A percentile compares a stretch with the other conserved stretches of the same genome.
Evolutionary conservation across 1,140 invertebrate genomes (phyloP).

Genomic region (Nephila pilipes): DNA sequence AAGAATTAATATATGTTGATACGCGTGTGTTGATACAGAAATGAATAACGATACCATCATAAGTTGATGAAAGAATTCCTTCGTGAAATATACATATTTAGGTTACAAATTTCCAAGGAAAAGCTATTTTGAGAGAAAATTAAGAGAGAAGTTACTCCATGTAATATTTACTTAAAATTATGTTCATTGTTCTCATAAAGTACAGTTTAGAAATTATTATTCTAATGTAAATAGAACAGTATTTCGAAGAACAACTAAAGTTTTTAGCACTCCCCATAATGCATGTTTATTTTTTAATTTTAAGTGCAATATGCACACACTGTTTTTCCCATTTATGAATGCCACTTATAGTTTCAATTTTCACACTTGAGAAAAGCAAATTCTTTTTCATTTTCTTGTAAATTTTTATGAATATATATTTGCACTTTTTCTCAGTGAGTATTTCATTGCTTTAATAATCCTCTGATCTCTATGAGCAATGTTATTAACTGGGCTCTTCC

Average conservation of each 20-base stretch:
- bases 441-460: background rate
- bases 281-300: background rate
- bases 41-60: background rate
- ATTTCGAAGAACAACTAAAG: background rate
- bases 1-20: background rate
- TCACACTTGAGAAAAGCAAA: background rate
- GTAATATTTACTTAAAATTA: slow-evolving; percentile 2
- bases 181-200: slow-evolving; percentile 15
- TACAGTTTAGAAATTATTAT: background rate
- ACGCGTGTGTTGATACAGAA: background rate
- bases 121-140: background rate
- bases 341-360: background rate
- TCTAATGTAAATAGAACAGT: background rate
- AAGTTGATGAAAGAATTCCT: background rate
- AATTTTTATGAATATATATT: background rate
- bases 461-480: background rate
- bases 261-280: background rate
- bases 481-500: slow-evolving; percentile 20
- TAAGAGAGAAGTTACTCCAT: background rate
- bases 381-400: background rate
- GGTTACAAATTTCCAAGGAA: background rate
- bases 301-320: background rate
- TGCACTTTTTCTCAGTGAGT: background rate
- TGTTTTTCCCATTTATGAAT: background rate
- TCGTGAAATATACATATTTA: background rate